Percentiles rank a stretch among this genome's conserved stretches.
phyloP scores from a whole-genome alignment of 2,797 vertebrate genomes.

The Siniperca scherzeri region DNA sequence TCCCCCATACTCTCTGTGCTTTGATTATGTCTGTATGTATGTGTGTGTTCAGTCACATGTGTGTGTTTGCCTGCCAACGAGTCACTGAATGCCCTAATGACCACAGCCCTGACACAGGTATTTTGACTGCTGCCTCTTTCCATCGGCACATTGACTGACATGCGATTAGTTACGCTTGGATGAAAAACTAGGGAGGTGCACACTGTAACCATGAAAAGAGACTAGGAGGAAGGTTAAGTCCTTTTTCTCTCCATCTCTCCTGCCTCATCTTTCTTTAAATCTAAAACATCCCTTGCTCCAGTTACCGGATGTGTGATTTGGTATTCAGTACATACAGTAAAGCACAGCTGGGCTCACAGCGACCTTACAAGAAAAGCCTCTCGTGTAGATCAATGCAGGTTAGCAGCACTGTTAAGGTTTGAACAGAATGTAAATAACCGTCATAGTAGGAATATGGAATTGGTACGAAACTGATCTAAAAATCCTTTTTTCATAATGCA shows the following conservation, averaged over 20 bases:
- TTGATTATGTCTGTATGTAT: constrained; percentile 49
- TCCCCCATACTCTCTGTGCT: constrained; percentile 63
- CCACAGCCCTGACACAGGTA: constrained; percentile 81
- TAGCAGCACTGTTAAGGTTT: constrained; percentile 18
- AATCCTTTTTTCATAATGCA: background rate
- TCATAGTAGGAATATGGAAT: background rate
- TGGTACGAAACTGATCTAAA: constrained; percentile 9
- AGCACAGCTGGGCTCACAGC: constrained; percentile 59
- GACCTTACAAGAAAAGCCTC: constrained; percentile 61
- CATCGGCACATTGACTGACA: constrained; percentile 82
- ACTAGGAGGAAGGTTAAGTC: constrained; percentile 45
- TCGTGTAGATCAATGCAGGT: constrained; percentile 62
- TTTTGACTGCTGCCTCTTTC: constrained; percentile 84
- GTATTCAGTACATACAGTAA: constrained; percentile 58
- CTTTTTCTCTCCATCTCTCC: constrained; percentile 41
- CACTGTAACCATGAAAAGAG: constrained; percentile 62
- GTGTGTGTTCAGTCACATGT: constrained; percentile 17
- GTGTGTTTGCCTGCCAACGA: constrained; percentile 47
- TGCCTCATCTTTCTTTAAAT: constrained; percentile 71
- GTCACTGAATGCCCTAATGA: constrained; percentile 79
- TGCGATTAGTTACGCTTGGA: constrained; percentile 79
- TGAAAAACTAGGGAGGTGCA: constrained; percentile 58
- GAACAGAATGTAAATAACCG: constrained; percentile 48
- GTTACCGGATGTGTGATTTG: constrained; percentile 48
- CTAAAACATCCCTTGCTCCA: constrained; percentile 65